A percentile compares a stretch with the other conserved stretches of the same genome.
Conservation (phyloP, 2,888 invertebrate species). For the Nephrotoma appendiculata region DNA sequence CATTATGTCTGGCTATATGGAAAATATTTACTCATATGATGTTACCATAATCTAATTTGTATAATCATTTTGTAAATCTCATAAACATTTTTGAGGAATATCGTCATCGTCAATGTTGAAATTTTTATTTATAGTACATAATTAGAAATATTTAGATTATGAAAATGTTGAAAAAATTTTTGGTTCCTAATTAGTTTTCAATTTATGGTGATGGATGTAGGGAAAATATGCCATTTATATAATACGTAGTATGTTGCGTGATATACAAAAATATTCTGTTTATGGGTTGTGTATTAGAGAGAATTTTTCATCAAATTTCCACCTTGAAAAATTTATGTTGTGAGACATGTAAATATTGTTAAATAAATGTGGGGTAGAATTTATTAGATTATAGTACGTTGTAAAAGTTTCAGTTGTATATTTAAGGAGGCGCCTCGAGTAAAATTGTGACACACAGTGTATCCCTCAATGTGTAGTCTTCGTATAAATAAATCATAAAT, state of each 20-base stretch:
- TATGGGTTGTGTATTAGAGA: not conserved
- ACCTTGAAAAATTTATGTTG: not conserved
- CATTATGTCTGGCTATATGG: not conserved
- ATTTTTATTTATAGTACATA: not conserved
- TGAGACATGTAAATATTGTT: not conserved
- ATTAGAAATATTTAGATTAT: not conserved
- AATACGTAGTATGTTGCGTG: not conserved
- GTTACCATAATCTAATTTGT: not conserved
- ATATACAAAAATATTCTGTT: not conserved
- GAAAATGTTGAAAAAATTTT: not conserved
- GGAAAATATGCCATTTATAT: not conserved
- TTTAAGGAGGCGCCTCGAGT: not conserved
- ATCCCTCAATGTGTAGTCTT: not conserved
- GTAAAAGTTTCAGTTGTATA: not conserved
- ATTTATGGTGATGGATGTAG: not conserved
- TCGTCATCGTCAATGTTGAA: not conserved
- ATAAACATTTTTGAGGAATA: not conserved
- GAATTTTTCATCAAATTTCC: not conserved
- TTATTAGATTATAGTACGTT: not conserved
- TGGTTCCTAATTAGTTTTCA: not conserved
- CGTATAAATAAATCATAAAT: not conserved
- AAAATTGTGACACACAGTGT: not conserved
- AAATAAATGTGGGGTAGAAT: not conserved
- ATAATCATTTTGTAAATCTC: not conserved
- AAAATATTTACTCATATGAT: not conserved